phyloP scores from a whole-genome alignment of 2,888 invertebrate genomes.

The Epirrhoe tristata region DNA sequence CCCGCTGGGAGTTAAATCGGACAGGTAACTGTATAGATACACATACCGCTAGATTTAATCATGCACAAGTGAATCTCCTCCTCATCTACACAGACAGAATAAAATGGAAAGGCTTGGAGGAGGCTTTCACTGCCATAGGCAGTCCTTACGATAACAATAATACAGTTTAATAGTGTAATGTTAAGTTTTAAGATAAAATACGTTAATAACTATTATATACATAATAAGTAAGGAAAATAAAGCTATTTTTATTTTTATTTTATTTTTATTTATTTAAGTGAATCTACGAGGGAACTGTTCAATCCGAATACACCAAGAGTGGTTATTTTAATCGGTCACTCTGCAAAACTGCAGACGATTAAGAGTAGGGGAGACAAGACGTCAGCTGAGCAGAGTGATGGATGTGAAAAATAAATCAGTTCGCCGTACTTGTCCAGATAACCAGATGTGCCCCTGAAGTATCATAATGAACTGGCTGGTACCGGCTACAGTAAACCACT shows the following conservation, averaged over 20 bases:
- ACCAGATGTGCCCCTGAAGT: constrained; percentile 64
- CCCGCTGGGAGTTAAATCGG: constrained; percentile 69
- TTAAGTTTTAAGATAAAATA: too few relatives aligned
- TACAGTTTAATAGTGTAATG: too few relatives aligned
- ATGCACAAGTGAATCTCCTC: constrained; percentile 17
- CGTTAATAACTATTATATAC: too few relatives aligned
- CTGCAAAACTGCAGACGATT: constrained; percentile 63
- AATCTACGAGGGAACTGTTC: not conserved
- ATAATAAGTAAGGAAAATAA: too few relatives aligned
- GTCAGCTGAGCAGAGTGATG: constrained; percentile 76
- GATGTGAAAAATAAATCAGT: constrained; percentile 80
- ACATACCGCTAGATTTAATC: constrained; percentile 26
- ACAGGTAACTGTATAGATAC: constrained; percentile 60
- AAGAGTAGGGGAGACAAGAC: constrained; percentile 69
- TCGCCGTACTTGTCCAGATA: constrained; percentile 69
- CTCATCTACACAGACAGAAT: too few relatives aligned
- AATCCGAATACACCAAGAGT: not conserved
- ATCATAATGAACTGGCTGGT: constrained; percentile 12
- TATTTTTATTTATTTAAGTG: too few relatives aligned
- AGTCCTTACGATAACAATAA: too few relatives aligned
- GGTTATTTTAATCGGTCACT: constrained; percentile 57
- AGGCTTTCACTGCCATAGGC: too few relatives aligned
- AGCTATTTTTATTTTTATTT: too few relatives aligned
- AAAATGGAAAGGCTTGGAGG: too few relatives aligned
- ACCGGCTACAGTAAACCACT: constrained; percentile 1